Conservation (phyloP, 2,113 vertebrate species). For the Murina feae region DNA sequence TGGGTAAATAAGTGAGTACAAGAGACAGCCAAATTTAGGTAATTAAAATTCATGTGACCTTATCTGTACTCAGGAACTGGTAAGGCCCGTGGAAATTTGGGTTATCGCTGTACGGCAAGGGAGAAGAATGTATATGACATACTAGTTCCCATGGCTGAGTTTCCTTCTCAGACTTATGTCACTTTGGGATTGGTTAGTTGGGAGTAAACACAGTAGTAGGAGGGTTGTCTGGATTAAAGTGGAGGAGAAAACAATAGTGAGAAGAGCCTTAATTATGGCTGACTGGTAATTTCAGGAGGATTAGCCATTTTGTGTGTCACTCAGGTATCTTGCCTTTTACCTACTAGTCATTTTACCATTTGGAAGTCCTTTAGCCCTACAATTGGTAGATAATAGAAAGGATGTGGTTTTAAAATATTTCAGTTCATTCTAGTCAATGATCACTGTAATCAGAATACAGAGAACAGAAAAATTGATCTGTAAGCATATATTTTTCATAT, state of each 20-base stretch:
- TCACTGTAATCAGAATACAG: neutral
- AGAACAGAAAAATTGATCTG: neutral
- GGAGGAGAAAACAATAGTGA: neutral
- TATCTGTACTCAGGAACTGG: neutral
- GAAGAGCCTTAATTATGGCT: conserved; percentile 25
- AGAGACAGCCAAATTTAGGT: neutral
- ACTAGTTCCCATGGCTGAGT: neutral
- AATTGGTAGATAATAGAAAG: neutral
- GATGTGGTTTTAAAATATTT: neutral
- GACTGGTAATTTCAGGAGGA: neutral
- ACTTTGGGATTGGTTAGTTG: neutral
- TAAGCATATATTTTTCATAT: neutral
- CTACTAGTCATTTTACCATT: neutral
- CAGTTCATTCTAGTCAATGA: neutral
- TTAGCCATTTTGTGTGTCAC: neutral
- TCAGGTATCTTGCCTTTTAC: neutral
- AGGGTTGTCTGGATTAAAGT: neutral
- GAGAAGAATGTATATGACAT: neutral
- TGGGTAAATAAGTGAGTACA: neutral
- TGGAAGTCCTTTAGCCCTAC: neutral
- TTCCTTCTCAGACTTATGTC: neutral
- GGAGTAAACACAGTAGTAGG: neutral
- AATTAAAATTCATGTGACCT: neutral
- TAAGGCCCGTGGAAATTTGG: neutral
- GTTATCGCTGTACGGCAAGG: neutral